Evolutionary conservation across 2,888 invertebrate species (phyloP).

Genomic region (Pandemis corylana): DNA sequence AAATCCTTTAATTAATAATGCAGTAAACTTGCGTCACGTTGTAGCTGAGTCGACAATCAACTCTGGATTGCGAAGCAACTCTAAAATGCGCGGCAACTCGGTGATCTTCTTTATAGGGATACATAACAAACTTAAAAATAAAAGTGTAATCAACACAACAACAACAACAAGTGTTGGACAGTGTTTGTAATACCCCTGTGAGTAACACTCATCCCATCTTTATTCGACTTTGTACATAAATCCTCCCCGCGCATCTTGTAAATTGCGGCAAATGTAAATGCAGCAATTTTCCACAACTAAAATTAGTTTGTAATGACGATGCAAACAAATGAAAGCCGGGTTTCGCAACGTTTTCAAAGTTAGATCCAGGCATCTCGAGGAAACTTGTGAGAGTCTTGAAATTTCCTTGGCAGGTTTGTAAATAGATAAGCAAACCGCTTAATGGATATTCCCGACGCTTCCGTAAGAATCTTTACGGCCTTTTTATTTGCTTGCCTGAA

Average conservation of each 20-base stretch:
- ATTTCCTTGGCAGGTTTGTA: constrained; percentile 12
- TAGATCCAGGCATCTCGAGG: not conserved
- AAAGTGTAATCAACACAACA: no score
- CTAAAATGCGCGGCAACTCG: no score
- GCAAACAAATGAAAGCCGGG: constrained; percentile 13
- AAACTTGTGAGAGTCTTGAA: constrained; percentile 25
- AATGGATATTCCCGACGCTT: constrained; percentile 26
- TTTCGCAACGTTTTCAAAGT: constrained; percentile 6
- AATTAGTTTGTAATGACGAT: constrained; percentile 8
- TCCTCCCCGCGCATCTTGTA: not conserved
- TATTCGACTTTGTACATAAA: not conserved
- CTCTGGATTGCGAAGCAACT: no score
- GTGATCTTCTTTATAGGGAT: no score
- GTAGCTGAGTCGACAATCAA: no score
- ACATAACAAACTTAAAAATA: no score
- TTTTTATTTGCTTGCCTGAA: constrained; percentile 33
- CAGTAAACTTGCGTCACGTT: no score
- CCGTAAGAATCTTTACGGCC: constrained; percentile 19
- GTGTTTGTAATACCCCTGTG: no score
- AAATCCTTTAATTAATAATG: no score
- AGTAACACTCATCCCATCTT: no score
- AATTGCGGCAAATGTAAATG: constrained; percentile 1
- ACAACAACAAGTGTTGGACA: no score
- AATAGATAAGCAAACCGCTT: constrained; percentile 36
- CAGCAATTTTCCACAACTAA: constrained; percentile 8